Base-by-base conservation (phyloP, 2,888 invertebrate genomes). In the Cephonodes hylas region DNA sequence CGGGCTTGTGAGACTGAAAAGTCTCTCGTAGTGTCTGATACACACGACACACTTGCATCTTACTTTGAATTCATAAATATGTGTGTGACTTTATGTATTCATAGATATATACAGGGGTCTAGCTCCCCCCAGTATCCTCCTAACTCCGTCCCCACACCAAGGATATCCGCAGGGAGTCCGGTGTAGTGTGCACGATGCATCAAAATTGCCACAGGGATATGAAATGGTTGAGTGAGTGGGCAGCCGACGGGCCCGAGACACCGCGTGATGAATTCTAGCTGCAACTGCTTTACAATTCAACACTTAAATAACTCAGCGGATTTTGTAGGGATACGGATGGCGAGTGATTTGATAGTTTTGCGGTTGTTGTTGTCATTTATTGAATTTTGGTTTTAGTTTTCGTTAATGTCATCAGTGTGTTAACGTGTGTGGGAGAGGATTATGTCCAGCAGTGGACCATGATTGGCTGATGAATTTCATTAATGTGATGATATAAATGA, bases 131-230 rank as follows among this genome's bases (percentile, higher is more conserved):
- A n/a, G n/a, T 18, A 15, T 42, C 15, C 25, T 42, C 42, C 48
- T 3, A 8, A 60, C 18, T 42, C 13, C 60, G 25, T 63, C 63
- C 62, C 62, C 63, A 60, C 61, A 65, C 44, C 45, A 72, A 74
- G 77, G 75, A 79, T 68, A 71, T 80, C 81, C 81, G 78, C 66
- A 72, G 79, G 77, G 81, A 68, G 74, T 70, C 61, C 72, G 66
- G 64, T 69, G 66, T 68, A 67, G 64, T 72, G 74, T 70, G 71
- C 68, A 67, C 64, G 67, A 71, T 75, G 76, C 73, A 72, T 74
- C 72, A 68, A 73, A 77, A 78, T 76, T 79, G 80, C 53, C 42
- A 56, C 42, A 42, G 61, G 57, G 57, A 61, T 61, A 61, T 61
- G 61, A 61, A 60, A 60, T 53, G 48, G 60, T 48, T 60, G 42